phyloP scores from a whole-genome alignment of 1,140 invertebrate species.

The Thereuonema tuberculata region DNA sequence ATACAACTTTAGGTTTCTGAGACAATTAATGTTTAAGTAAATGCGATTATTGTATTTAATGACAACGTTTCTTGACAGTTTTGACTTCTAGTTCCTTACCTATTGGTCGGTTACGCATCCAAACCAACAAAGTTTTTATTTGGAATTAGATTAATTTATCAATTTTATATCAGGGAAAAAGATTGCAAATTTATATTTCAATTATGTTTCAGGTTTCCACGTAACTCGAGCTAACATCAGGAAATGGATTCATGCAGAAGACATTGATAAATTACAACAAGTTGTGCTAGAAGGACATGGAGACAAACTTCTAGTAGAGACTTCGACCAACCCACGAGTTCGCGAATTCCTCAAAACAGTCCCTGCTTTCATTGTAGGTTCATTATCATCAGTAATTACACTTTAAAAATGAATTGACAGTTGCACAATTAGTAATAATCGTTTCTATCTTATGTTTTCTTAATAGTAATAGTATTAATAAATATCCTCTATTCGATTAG shows the following conservation, averaged over 20 bases:
- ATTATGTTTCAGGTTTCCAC: background rate
- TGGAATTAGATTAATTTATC: too few species aligned
- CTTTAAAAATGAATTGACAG: background rate
- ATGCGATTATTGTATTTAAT: too few species aligned
- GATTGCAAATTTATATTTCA: too few species aligned
- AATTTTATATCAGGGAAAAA: too few species aligned
- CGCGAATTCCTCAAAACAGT: slow-evolving; percentile 36
- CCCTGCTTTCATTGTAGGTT: slow-evolving; percentile 20
- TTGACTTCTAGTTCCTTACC: too few species aligned
- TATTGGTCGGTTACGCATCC: too few species aligned
- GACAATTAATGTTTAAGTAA: too few species aligned
- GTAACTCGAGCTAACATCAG: slow-evolving; percentile 51
- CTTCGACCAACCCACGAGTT: slow-evolving; percentile 62
- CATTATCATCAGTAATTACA: background rate
- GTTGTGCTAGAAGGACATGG: slow-evolving; percentile 79
- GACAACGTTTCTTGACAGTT: too few species aligned
- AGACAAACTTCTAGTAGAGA: slow-evolving; percentile 57
- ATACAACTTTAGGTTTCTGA: too few species aligned
- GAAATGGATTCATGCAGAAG: slow-evolving; percentile 82
- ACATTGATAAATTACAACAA: slow-evolving; percentile 62
- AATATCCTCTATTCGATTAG: too few species aligned
- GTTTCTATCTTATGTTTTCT: slow-evolving; percentile 3
- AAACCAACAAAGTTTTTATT: too few species aligned
- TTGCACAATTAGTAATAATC: background rate
- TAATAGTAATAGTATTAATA: background rate